phyloP scores from a whole-genome alignment of 1,140 invertebrate species.

The Pectinophora gossypiella region DNA sequence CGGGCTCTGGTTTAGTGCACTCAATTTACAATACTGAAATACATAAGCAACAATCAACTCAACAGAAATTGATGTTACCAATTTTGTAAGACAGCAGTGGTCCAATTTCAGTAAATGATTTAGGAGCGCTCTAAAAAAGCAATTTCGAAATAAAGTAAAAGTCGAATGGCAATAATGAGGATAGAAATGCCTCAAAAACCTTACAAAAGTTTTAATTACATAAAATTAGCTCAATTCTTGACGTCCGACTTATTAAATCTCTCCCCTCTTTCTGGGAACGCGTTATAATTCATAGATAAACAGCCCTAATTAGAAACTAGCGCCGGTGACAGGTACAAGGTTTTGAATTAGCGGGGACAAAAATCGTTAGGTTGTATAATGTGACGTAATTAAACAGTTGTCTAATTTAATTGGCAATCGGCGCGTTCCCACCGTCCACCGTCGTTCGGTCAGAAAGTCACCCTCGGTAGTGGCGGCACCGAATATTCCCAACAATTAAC shows the following conservation, averaged over 20 bases:
- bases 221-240: slow-evolving; percentile 20
- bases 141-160: too few species aligned
- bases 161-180: too few species aligned
- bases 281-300: slow-evolving; percentile 35
- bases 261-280: slow-evolving; percentile 26
- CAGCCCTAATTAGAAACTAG: slow-evolving; percentile 33
- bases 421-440: slow-evolving; percentile 54
- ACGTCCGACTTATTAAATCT: slow-evolving; percentile 27
- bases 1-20: too few species aligned
- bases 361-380: slow-evolving; percentile 23
- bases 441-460: slow-evolving; percentile 44
- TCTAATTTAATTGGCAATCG: slow-evolving; percentile 71
- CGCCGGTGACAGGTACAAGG: slow-evolving; percentile 26
- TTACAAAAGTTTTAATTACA: slow-evolving; percentile 17
- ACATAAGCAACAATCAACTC: too few species aligned
- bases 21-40: too few species aligned
- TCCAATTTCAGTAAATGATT: too few species aligned
- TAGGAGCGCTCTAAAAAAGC: too few species aligned
- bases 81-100: too few species aligned
- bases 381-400: slow-evolving; percentile 60
- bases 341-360: slow-evolving; percentile 19
- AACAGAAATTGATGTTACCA: too few species aligned
- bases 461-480: slow-evolving; percentile 35
- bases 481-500: slow-evolving; percentile 63
- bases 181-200: too few species aligned